Base-by-base conservation (phyloP, 2,888 invertebrate species). In the Sminthurides aquaticus region DNA sequence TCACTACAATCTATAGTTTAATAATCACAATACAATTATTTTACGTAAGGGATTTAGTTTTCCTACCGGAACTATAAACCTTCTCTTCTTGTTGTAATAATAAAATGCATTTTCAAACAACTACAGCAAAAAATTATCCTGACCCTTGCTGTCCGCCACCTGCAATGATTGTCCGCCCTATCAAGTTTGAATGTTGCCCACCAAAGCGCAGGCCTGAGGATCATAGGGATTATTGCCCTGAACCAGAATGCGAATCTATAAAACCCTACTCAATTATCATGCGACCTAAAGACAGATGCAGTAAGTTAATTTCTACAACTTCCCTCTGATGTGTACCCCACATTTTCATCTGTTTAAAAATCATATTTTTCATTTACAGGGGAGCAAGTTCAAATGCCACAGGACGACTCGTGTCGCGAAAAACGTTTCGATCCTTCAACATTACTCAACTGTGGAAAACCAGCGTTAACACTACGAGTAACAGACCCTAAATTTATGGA, bases 171-270 rank as follows among this genome's bases (percentile, higher is more conserved):
- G 71, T 71, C 27, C 67, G 71, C 1, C 68, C 71, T 20, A 63
- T 71, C 48, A 65, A 68, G 15, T 66, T 67, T 48, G 67, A 67
- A 29, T 72, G 72, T 54, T 71, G 71, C 54, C 72, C 72, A 20
- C 69, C 70, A 57, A 5, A 5, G 65, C 28, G 70, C 3, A 28
- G 27, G 15, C 29, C 15, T 22, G n/a, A 49, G 2, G 20, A 22
- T 11, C 11, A 20, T 15, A 52, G 29, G 55, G 34, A 28, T 20
- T 49, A 49, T 22, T 64, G 64, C 26, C 58, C 58, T 3, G 22
- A 57, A 5, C 64, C 59, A 2, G 43, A 57, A 24, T 49, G 62
- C 59, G 48, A 48, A 11, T 52, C 27, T 1, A 2, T 20, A 28
- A 49, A 20, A 24, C 55, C 63, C 1, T 60, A 28, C 22, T 57